Percentiles rank a stretch among this genome's conserved stretches.
Conservation (phyloP, 1,140 invertebrate genomes). For the Drosophila gunungcola region DNA sequence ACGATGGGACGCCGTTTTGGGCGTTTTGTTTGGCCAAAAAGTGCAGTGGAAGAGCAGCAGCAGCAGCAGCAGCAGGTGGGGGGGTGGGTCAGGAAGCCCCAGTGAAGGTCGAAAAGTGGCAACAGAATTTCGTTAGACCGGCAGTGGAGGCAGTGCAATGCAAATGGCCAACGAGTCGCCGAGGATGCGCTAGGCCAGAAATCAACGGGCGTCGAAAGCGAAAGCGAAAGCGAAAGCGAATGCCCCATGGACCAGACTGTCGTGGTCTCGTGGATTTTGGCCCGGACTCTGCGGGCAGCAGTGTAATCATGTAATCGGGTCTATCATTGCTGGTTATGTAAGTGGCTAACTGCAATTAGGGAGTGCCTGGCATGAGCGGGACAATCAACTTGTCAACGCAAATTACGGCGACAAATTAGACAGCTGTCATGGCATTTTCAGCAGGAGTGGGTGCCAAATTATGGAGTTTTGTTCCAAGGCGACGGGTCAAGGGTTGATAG, state of each 20-base stretch:
- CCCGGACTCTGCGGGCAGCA: conserved; percentile 13
- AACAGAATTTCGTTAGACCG: conserved; percentile 71
- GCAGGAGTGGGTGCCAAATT: conserved; percentile 26
- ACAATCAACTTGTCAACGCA: conserved; percentile 59
- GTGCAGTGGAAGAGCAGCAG: conserved; percentile 23
- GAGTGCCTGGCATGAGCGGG: conserved; percentile 1
- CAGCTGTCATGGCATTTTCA: conserved; percentile 55
- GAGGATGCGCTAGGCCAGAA: conserved; percentile 55
- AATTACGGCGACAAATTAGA: conserved; percentile 54
- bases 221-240: conserved; percentile 60
- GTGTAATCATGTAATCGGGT: conserved; percentile 74
- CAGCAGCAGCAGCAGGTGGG: too few relatives aligned
- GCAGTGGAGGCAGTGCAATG: conserved; percentile 53
- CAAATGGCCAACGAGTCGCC: conserved; percentile 60
- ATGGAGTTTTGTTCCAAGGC: conserved; percentile 20
- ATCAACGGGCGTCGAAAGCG: conserved; percentile 54
- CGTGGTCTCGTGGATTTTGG: conserved; percentile 3
- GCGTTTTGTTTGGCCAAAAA: conserved; percentile 72
- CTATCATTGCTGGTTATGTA: conserved; percentile 55
- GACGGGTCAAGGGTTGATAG: conserved; percentile 8
- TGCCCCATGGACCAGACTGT: conserved; percentile 11
- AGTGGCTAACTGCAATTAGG: conserved; percentile 72
- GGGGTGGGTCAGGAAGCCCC: background rate
- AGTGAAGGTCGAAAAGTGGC: conserved; percentile 62
- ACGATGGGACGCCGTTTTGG: conserved; percentile 65